phyloP scores from a whole-genome alignment of 2,888 invertebrate species.

The Seira ritae region DNA sequence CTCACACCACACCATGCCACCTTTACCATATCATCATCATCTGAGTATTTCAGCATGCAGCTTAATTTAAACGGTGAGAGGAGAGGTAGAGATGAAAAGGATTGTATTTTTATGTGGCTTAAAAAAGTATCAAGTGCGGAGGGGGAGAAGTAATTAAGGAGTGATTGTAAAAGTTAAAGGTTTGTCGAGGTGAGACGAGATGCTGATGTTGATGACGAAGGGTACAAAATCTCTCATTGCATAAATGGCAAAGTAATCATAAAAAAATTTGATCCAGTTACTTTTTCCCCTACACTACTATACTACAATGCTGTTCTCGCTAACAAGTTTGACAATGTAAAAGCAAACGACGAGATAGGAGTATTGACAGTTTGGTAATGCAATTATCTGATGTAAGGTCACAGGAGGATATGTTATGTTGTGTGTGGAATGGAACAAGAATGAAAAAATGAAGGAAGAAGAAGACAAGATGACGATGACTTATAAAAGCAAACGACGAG shows the following conservation, averaged over 20 bases:
- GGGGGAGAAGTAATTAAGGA: constrained; percentile 58
- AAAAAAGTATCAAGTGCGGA: constrained; percentile 25
- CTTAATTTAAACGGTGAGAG: too few relatives aligned
- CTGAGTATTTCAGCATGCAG: constrained; percentile 3
- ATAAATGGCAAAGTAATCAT: background rate
- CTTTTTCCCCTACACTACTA: background rate
- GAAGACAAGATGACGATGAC: constrained; percentile 31
- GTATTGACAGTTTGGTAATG: constrained; percentile 56
- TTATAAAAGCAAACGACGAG: constrained; percentile 34
- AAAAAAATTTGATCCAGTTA: constrained; percentile 47
- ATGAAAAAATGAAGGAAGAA: constrained; percentile 17
- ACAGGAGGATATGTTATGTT: constrained; percentile 30
- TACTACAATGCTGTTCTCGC: background rate
- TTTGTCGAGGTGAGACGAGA: constrained; percentile 56
- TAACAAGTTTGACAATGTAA: constrained; percentile 54
- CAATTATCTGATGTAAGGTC: constrained; percentile 56
- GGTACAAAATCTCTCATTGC: background rate
- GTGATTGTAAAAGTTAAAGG: constrained; percentile 58
- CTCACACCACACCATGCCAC: too few relatives aligned
- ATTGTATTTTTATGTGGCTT: too few relatives aligned
- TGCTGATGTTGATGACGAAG: constrained; percentile 29
- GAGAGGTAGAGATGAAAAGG: too few relatives aligned
- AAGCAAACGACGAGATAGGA: constrained; percentile 26
- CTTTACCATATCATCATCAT: constrained; percentile 36
- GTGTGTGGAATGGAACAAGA: background rate